Evolutionary conservation across 2,113 vertebrate species (phyloP).

Genomic region (Mola mola): DNA sequence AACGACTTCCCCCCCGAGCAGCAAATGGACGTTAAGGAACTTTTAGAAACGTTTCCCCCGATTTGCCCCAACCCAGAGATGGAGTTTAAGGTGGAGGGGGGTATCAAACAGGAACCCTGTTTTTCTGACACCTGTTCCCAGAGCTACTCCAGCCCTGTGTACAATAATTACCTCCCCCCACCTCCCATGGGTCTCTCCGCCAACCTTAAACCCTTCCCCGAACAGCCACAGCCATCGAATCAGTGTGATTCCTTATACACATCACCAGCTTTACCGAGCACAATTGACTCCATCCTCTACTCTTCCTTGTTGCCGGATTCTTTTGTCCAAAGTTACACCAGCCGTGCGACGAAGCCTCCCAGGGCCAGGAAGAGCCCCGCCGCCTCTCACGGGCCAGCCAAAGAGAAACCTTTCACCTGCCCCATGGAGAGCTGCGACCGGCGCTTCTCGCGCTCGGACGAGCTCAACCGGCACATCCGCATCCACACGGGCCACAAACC

Average conservation of each 20-base stretch:
- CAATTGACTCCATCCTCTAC: conserved; percentile 79
- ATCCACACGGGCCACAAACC: conserved; percentile 98
- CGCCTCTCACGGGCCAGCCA: conserved; percentile 89
- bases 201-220: conserved; percentile 79
- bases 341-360: conserved; percentile 81
- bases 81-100: conserved; percentile 83
- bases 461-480: conserved; percentile 96
- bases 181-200: conserved; percentile 78
- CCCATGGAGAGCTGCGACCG: conserved; percentile 94
- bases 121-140: conserved; percentile 82
- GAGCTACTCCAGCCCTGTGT: conserved; percentile 77
- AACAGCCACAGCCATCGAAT: conserved; percentile 71
- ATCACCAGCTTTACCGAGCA: conserved; percentile 81
- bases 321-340: conserved; percentile 81
- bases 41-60: conserved; percentile 81
- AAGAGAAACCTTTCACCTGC: conserved; percentile 95
- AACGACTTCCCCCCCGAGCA: conserved; percentile 81
- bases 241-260: conserved; percentile 78
- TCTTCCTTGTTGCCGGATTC: conserved; percentile 77
- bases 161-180: conserved; percentile 76
- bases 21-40: conserved; percentile 85
- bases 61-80: conserved; percentile 80
- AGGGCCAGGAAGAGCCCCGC: conserved; percentile 86
- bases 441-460: conserved; percentile 95
- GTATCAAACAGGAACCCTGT: conserved; percentile 83